These are phyloP conservation scores for Holacanthus passer DNA, from an alignment of 2,113 vertebrate species.

Conservation along the genomic window DNA sequence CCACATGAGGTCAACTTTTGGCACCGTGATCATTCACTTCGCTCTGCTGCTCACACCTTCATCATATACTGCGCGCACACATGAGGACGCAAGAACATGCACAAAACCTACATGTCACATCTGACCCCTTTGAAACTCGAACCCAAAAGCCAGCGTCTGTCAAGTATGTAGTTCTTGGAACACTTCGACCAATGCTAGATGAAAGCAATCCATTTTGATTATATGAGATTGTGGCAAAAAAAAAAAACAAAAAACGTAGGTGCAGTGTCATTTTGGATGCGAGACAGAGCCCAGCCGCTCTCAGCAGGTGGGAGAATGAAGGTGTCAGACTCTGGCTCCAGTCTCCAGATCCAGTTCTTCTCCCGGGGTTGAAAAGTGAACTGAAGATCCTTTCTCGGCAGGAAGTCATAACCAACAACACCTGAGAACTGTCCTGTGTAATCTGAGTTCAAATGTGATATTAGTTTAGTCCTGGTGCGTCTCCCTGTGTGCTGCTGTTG, in stretches of 20 bases:
- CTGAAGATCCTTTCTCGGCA: constrained; percentile 23
- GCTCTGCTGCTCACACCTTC: constrained; percentile 62
- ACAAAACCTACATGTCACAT: constrained; percentile 37
- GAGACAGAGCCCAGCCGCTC: constrained; percentile 50
- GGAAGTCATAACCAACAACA: constrained; percentile 49
- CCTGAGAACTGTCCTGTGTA: constrained; percentile 48
- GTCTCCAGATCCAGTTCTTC: constrained; percentile 39
- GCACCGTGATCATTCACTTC: constrained; percentile 56
- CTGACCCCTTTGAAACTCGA: constrained; percentile 61
- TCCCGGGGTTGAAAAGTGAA: constrained; percentile 23
- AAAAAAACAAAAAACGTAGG: no score
- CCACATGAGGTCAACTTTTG: constrained; percentile 71
- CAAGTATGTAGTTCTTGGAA: constrained; percentile 51
- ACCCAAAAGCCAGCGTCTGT: constrained; percentile 8
- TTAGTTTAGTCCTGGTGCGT: constrained; percentile 36
- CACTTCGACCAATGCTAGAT: constrained; percentile 6
- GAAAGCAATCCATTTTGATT: constrained; percentile 59
- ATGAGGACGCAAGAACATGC: constrained; percentile 34
- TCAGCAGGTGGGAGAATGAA: constrained; percentile 53
- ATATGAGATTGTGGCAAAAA: constrained; percentile 38
- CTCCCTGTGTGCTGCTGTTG: constrained; percentile 31
- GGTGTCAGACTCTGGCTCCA: constrained; percentile 40
- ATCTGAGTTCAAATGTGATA: constrained; percentile 39
- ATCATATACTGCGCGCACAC: constrained; percentile 31
- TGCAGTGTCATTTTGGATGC: constrained; percentile 22